Base-by-base conservation (phyloP, 1,140 invertebrate species). In the Bombus terrestris region DNA sequence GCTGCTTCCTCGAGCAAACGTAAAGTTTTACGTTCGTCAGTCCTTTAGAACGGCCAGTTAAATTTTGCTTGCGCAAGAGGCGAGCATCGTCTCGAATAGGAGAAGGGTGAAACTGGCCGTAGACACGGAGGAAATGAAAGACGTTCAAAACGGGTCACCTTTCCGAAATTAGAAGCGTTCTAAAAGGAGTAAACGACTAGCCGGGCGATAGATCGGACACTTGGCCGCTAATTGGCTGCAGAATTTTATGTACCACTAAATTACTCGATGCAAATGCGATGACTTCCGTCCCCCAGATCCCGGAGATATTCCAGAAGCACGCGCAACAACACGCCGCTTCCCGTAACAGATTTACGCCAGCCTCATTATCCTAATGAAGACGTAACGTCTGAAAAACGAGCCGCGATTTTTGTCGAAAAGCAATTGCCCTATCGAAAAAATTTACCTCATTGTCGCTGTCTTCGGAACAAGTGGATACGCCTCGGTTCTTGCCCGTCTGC, bases 321-420 rank as follows among this genome's bases (percentile, higher is more conserved):
- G 85, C 83, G 77, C 76, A 64, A 72, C 76, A 41, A 10, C 39
- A 57, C 76, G 64, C 28, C 6, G n/a, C 89, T 85, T 87, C 86
- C 71, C 86, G 53, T 69, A 91, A 72, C 37, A 93, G 94, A 95
- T 95, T 95, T 95, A 95, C 93, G 85, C 90, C 91, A 85, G 85
- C 90, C 93, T 95, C 94, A 94, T 95, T 94, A 94, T 88, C 90
- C 93, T 95, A 95, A 95, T 95, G 94, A 95, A 95, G 95, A 95
- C 93, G 90, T 93, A 93, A 93, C 90, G 87, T 85, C 88, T 84
- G 89, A 91, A 89, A 90, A 91, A 92, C 86, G 89, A 90, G 87
- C 86, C 72, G 73, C 66, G 85, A 92, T 92, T 93, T 94, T 93
- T 92, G 81, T 75, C 75, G 86, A 91, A 93, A 93, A 93, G 66